Conservation (phyloP, 2,888 invertebrate genomes). For the Oscheius sp. region DNA sequence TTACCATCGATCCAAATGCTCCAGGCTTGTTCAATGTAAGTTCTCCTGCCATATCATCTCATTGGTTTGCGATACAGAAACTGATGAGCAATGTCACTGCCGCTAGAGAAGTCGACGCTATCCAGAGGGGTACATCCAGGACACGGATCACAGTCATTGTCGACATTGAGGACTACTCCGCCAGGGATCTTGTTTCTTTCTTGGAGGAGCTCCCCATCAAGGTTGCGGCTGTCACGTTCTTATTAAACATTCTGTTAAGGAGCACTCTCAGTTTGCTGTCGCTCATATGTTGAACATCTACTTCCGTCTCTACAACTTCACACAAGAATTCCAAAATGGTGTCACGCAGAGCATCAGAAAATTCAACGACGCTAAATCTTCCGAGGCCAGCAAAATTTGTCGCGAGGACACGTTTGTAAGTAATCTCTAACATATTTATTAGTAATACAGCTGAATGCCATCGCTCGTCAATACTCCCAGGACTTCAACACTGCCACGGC, state of each 20-base stretch:
- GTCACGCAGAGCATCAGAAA: neutral
- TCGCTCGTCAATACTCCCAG: conserved; percentile 14
- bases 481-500: conserved; percentile 13
- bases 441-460: neutral
- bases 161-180: neutral
- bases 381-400: neutral
- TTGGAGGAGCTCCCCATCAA: neutral
- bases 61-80: neutral
- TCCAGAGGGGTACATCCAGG: neutral
- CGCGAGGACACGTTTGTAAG: neutral
- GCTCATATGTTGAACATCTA: conserved; percentile 16
- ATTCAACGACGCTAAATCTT: neutral
- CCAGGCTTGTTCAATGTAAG: conserved; percentile 17
- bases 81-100: conserved; percentile 10
- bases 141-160: neutral
- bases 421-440: neutral
- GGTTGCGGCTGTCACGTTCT: neutral
- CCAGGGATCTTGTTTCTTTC: neutral
- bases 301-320: conserved; percentile 9
- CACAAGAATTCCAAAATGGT: neutral
- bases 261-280: conserved; percentile 19
- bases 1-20: conserved; percentile 13
- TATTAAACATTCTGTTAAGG: neutral
- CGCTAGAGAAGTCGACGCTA: neutral
- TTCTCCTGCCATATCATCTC: neutral